These are phyloP conservation scores for Artibeus lituratus DNA, from an alignment of 2,797 vertebrate species.

Conservation along the genomic window DNA sequence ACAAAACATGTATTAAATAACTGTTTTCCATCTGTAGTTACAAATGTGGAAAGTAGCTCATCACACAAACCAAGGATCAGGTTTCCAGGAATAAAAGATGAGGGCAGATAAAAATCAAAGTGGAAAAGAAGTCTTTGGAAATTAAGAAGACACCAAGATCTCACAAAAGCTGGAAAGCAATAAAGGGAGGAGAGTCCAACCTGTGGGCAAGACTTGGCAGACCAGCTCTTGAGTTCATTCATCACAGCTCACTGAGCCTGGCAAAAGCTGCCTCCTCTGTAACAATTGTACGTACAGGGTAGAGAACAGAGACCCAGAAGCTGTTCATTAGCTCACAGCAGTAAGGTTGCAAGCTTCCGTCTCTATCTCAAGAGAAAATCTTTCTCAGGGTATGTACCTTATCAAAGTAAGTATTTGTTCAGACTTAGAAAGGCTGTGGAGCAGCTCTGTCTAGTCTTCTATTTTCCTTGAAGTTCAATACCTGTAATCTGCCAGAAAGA, in stretches of 20 bases:
- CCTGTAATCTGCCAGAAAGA: not conserved
- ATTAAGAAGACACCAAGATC: conserved; percentile 49
- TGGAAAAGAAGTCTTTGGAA: conserved; percentile 54
- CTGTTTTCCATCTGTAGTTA: conserved; percentile 56
- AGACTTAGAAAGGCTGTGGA: not conserved
- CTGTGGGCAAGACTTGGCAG: not conserved
- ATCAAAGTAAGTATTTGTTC: conserved; percentile 9
- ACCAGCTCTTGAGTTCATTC: not conserved
- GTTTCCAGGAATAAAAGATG: conserved; percentile 38
- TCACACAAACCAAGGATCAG: conserved; percentile 40
- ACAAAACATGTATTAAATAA: conserved; percentile 63
- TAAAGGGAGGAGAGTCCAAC: not conserved
- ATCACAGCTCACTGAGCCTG: not conserved
- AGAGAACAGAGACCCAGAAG: not conserved
- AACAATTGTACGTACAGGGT: not conserved
- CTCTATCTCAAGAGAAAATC: not conserved
- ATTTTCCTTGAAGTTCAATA: not conserved
- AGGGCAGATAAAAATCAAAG: conserved; percentile 8
- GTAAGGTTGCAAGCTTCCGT: not conserved
- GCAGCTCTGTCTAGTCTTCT: not conserved
- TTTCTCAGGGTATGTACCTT: conserved; percentile 24
- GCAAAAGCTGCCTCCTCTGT: not conserved
- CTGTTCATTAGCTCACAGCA: not conserved
- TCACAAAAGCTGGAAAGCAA: conserved; percentile 1
- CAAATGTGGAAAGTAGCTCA: conserved; percentile 47